A percentile compares a stretch with the other conserved stretches of the same genome.
These are phyloP conservation scores for Diplolepis rosae DNA, from an alignment of 2,888 invertebrate species.

Conservation along the genomic window DNA sequence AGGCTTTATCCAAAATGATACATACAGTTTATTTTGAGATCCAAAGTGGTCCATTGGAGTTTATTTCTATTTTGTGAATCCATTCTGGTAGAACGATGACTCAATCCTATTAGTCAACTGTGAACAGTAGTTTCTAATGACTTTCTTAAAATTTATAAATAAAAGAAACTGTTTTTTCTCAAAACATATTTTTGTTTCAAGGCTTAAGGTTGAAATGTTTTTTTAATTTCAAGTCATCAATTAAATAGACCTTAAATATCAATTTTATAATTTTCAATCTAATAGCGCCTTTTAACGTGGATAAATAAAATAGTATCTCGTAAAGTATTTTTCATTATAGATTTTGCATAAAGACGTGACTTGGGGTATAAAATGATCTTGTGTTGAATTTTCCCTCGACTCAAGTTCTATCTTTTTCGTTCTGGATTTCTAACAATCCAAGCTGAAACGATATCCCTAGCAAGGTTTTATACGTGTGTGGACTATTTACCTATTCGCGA, in stretches of 20 bases:
- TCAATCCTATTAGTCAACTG: constrained; percentile 46
- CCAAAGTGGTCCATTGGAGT: constrained; percentile 52
- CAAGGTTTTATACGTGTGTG: constrained; percentile 5
- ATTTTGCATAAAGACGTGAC: constrained; percentile 14
- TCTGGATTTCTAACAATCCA: background rate
- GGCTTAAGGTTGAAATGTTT: background rate
- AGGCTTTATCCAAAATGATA: constrained; percentile 24
- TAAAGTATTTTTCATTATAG: background rate
- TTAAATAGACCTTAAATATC: too few relatives aligned
- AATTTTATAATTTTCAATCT: too few relatives aligned
- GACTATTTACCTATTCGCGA: constrained; percentile 1
- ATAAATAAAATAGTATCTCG: too few relatives aligned
- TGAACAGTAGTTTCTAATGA: constrained; percentile 47
- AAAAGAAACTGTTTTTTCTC: constrained; percentile 35
- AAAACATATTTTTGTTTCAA: too few relatives aligned
- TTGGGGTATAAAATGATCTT: constrained; percentile 2
- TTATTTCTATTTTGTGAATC: constrained; percentile 63
- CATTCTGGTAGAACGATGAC: constrained; percentile 40
- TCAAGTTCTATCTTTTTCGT: background rate
- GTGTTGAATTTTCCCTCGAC: background rate
- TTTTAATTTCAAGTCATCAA: too few relatives aligned
- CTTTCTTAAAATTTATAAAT: constrained; percentile 56
- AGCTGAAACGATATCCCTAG: background rate
- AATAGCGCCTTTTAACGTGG: too few relatives aligned
- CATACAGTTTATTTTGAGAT: constrained; percentile 25